Evolutionary conservation across 2,113 vertebrate species (phyloP).

Genomic region (Xiphophorus couchianus): DNA sequence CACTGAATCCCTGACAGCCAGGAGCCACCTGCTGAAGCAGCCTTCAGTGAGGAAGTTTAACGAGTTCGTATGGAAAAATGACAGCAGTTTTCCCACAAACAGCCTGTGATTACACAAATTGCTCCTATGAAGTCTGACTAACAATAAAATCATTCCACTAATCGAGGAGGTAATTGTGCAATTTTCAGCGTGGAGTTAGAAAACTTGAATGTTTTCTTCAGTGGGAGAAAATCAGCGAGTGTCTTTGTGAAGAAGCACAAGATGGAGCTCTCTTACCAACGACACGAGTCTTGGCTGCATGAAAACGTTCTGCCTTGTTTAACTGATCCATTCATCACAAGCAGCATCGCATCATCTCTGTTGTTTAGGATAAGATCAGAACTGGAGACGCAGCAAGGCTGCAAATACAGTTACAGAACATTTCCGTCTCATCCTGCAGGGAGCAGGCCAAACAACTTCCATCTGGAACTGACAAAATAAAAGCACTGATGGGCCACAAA

Average conservation of each 20-base stretch:
- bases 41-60: constrained; percentile 26
- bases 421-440: constrained; percentile 1
- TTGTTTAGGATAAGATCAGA: constrained; percentile 37
- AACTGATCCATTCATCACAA: constrained; percentile 34
- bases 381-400: constrained; percentile 23
- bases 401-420: constrained; percentile 40
- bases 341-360: constrained; percentile 23
- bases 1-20: constrained; percentile 22
- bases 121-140: constrained; percentile 44
- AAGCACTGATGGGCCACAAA: neutral
- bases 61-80: constrained; percentile 15
- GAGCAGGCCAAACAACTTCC: neutral
- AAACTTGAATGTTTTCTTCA: constrained; percentile 11
- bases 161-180: constrained; percentile 56
- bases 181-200: constrained; percentile 25
- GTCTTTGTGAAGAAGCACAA: neutral
- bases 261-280: constrained; percentile 33
- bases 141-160: constrained; percentile 52
- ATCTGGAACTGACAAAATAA: neutral
- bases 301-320: constrained; percentile 24
- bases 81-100: constrained; percentile 56
- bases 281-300: constrained; percentile 24
- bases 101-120: constrained; percentile 54
- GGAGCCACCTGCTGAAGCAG: constrained; percentile 48
- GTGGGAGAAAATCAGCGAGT: neutral